phyloP scores from a whole-genome alignment of 2,888 invertebrate genomes.

The Macrophya alboannulata region DNA sequence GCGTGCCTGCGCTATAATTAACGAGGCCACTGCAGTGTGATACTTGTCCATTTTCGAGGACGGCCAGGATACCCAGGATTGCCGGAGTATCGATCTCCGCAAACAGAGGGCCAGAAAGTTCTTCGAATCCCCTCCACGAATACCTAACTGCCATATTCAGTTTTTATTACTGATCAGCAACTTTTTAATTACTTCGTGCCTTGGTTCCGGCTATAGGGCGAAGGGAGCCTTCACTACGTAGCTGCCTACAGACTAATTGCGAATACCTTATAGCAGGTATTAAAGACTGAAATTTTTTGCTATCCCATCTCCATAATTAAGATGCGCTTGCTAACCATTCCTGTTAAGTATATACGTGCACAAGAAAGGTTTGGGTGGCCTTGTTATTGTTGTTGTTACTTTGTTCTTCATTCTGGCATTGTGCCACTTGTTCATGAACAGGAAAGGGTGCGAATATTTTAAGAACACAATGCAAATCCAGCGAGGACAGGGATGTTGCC shows the following conservation, averaged over 20 bases:
- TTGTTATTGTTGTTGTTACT: conserved; percentile 19
- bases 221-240: conserved; percentile 28
- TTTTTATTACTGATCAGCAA: conserved; percentile 42
- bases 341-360: not conserved
- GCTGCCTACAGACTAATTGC: not conserved
- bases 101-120: conserved; percentile 39
- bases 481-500: not conserved
- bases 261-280: conserved; percentile 4
- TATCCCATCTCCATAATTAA: conserved; percentile 23
- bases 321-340: not conserved
- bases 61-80: not conserved
- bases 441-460: not conserved
- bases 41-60: conserved; percentile 24
- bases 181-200: conserved; percentile 38
- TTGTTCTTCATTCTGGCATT: conserved; percentile 17
- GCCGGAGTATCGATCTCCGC: conserved; percentile 29
- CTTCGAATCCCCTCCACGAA: conserved; percentile 22
- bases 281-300: conserved; percentile 10
- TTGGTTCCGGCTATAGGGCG: conserved; percentile 5
- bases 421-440: conserved; percentile 11
- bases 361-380: not conserved
- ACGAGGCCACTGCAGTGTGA: conserved; percentile 30
- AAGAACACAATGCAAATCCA: conserved; percentile 7
- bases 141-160: conserved; percentile 40
- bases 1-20: conserved; percentile 45